These are phyloP conservation scores for Coilia nasus DNA, from an alignment of 2,797 vertebrate species.

Conservation along the genomic window DNA sequence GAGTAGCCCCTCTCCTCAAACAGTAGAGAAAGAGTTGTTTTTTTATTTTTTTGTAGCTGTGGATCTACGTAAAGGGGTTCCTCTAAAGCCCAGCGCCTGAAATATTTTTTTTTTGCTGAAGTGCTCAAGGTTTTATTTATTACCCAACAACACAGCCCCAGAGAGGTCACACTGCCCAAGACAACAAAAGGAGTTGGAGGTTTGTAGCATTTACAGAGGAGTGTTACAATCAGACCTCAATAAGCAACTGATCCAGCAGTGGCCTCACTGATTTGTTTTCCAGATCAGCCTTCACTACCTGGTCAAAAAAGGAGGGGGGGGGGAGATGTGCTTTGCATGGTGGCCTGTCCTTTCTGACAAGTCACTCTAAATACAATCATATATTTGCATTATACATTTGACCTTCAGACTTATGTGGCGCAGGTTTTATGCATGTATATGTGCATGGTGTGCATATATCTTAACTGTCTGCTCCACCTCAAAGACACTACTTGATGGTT, in stretches of 20 bases:
- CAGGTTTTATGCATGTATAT: slow-evolving; percentile 40
- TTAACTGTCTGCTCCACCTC: slow-evolving; percentile 20
- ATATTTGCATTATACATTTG: slow-evolving; percentile 25
- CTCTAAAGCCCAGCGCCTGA: too few relatives aligned
- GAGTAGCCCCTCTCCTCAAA: neutral
- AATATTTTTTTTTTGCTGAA: neutral
- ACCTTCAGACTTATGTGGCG: slow-evolving; percentile 35
- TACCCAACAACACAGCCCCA: neutral
- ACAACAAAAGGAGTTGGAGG: neutral
- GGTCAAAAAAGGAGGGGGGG: neutral
- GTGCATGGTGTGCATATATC: slow-evolving; percentile 5
- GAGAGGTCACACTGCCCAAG: neutral
- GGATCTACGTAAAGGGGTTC: too few relatives aligned
- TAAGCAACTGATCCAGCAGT: neutral
- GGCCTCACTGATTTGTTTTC: neutral
- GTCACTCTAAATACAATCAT: slow-evolving; percentile 43
- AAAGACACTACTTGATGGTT: slow-evolving; percentile 30
- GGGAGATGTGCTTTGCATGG: slow-evolving; percentile 8
- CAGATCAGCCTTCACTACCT: neutral
- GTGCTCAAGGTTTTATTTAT: neutral
- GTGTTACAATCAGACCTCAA: neutral
- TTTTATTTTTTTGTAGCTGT: too few relatives aligned
- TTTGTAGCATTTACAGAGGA: neutral
- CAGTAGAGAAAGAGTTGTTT: neutral
- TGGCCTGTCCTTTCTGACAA: neutral